Conservation (phyloP, 1,140 invertebrate genomes). For the Drosophila bocki region DNA sequence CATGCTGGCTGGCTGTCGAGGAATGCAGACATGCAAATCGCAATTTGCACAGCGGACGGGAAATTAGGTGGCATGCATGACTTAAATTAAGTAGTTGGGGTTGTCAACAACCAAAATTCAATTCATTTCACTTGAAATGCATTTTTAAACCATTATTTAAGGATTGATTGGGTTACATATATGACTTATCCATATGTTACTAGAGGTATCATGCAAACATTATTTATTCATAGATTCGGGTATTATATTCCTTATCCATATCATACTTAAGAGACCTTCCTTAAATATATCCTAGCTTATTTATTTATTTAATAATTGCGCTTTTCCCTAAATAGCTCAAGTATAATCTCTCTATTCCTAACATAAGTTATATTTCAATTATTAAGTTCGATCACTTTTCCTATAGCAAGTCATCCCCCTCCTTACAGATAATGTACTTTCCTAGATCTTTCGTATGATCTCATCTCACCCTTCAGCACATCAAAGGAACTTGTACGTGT, state of each 20-base stretch:
- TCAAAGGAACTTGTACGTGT: not conserved
- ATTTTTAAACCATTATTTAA: not conserved
- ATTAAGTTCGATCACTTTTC: too few species aligned
- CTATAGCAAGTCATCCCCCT: not conserved
- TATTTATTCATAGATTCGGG: too few species aligned
- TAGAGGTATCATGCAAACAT: too few species aligned
- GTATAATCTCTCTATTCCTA: not conserved
- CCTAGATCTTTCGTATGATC: not conserved
- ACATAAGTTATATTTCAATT: too few species aligned
- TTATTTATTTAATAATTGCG: too few species aligned
- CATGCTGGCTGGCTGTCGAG: constrained; percentile 33
- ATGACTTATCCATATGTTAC: too few species aligned
- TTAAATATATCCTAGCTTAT: too few species aligned
- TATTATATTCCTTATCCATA: too few species aligned
- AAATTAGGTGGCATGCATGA: constrained; percentile 24
- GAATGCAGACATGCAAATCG: constrained; percentile 60
- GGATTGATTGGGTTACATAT: not conserved
- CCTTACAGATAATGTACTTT: not conserved
- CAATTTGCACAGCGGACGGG: constrained; percentile 51
- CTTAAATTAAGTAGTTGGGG: not conserved
- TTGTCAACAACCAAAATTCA: not conserved
- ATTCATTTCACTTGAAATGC: not conserved
- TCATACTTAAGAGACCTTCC: not conserved
- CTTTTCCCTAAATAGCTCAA: not conserved
- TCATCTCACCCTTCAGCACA: not conserved